Evolutionary conservation across 2,888 invertebrate species (phyloP), one percentile per base, ranked within the genome.

Genomic region (Linnaemya vulpina): DNA sequence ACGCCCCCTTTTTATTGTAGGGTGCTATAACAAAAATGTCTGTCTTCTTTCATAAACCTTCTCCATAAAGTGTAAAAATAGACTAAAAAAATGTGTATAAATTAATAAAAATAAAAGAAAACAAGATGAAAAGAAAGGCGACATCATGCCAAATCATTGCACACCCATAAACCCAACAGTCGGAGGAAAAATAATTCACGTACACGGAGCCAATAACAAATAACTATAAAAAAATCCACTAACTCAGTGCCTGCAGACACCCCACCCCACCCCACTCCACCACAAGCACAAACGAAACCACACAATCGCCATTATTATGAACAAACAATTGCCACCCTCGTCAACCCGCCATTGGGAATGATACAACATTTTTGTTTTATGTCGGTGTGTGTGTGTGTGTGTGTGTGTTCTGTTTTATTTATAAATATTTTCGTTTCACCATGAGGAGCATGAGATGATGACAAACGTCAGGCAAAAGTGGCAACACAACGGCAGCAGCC

Each of bases 401-500:
- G 70, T 65, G 65, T 65, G 30, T 55, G 60, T 51, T 51, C 60
- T 60, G 30, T 46, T 55, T 15, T 43, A 30, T 43, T 51, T 30
- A 25, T 25, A 73, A 71, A 3, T 3, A 11, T 38, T 63, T 65
- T 65, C 65, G 43, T 63, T 20, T 5, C 62, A n/a, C 67, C 38
- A 68, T 73, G 74, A 70, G 58, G 71, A 77, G 38, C 35, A 43
- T 4, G n/a, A 17, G 49, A 51, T 76, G 84, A 83, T 82, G 82
- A 81, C 80, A 84, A 88, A 85, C 87, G 81, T 84, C 86, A 82
- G 85, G 85, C 77, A 71, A 84, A 65, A 84, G 80, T 79, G 83
- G 80, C 86, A 86, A 81, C 88, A 87, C 88, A 87, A 86, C 89
- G 86, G 87, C 89, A 87, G 90, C 89, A 90, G 89, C 90, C 89